Base-by-base conservation (phyloP, 2,113 vertebrate species). In the Dipodomys ordii region DNA sequence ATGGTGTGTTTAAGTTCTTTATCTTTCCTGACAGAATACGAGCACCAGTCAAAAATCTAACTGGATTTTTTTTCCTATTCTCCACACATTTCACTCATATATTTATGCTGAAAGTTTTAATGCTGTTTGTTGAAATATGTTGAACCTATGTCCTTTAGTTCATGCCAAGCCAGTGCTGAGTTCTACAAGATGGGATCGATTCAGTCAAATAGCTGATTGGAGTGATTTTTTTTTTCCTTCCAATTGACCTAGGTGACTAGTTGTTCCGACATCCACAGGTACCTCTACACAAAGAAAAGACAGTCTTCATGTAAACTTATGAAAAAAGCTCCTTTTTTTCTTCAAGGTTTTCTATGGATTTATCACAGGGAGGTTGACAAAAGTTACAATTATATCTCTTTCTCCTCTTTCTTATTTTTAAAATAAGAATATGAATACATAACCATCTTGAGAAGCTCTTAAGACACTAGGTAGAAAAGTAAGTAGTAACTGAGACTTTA, bases 221-320 rank as follows among this genome's bases (percentile, higher is more conserved):
- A 83, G 73, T 87, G 84, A 85, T 76, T 94, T 94, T 35, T 94
- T 35, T 95, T 92, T 95, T 92, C 73, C 67, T 93, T 84, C 62
- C 60, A 90, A 77, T 85, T 30, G 44, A 79, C 92, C 91, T 86
- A 93, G 92, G 88, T 91, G 67, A 19, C 35, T 73, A 25, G 9
- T 69, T 88, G 4, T 49, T 82, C 84, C 82, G 79, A 30, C 64
- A 77, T 91, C 69, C 53, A 30, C 72, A 95, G 90, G 78, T 32
- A 90, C 28, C 28, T 46, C 68, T 77, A 39, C 25, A 78, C 35
- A 93, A 90, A 96, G 84, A 81, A 79, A 91, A 94, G 67, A 65
- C 77, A 94, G 46, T 19, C 65, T 91, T 93, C 91, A 32, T 0
- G 13, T 76, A 64, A 95, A 87, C 78, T 94, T 82, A 46, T 87